These are phyloP conservation scores for Oryzias celebensis DNA, from an alignment of 2,113 vertebrate species.

Conservation along the genomic window DNA sequence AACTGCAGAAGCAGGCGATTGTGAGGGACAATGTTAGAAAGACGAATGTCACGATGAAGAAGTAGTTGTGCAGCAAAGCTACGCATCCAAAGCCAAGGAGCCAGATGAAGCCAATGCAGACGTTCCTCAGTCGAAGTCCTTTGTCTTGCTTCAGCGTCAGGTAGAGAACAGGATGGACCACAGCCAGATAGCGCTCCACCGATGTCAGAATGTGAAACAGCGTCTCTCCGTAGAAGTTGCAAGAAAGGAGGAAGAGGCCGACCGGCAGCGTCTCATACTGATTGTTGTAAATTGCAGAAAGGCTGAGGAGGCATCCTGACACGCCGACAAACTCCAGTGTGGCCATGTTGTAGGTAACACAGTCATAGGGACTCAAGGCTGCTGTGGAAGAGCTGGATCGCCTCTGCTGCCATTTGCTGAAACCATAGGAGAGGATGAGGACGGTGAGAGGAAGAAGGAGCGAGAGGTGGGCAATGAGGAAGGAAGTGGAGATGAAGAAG, in stretches of 20 bases:
- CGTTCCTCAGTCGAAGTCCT: constrained; percentile 2
- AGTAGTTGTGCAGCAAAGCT: not conserved
- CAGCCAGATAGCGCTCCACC: constrained; percentile 28
- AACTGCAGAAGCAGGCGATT: constrained; percentile 11
- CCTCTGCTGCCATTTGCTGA: constrained; percentile 3
- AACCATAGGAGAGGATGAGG: constrained; percentile 5
- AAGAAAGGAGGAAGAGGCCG: fast-evolving
- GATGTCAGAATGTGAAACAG: constrained; percentile 16
- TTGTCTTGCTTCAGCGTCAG: not conserved
- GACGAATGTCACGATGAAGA: not conserved
- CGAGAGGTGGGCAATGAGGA: not conserved
- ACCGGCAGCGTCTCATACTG: not conserved
- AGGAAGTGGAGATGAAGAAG: not conserved
- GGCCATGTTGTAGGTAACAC: constrained; percentile 9
- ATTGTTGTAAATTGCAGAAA: fast-evolving
- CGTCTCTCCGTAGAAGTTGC: constrained; percentile 1
- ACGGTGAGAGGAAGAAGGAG: constrained; percentile 12
- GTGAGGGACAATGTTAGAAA: not conserved
- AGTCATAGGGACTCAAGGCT: constrained; percentile 10
- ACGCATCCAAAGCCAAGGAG: not conserved
- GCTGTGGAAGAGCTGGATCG: not conserved
- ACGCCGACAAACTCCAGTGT: not conserved
- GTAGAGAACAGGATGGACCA: constrained; percentile 28
- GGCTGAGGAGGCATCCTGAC: not conserved
- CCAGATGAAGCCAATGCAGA: constrained; percentile 12